phyloP scores from a whole-genome alignment of 2,113 vertebrate genomes.

The Pseudonaja textilis region DNA sequence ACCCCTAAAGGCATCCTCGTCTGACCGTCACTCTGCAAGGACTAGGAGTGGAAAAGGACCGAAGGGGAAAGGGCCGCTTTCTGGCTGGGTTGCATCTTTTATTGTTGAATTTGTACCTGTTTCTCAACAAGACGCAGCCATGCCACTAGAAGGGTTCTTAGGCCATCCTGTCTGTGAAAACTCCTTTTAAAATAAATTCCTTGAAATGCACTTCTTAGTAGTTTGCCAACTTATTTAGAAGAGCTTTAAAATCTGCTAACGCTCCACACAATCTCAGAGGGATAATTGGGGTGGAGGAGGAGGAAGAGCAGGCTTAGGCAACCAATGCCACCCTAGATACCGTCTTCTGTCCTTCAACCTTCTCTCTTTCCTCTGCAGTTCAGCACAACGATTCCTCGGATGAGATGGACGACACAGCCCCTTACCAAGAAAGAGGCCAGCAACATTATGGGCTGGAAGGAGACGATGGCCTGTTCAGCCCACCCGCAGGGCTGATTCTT shows the following conservation, averaged over 20 bases:
- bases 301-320: background rate
- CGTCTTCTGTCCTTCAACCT: background rate
- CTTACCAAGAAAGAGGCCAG: constrained; percentile 57
- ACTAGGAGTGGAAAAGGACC: background rate
- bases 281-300: background rate
- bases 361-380: constrained; percentile 19
- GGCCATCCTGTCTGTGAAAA: background rate
- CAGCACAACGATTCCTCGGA: constrained; percentile 70
- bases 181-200: background rate
- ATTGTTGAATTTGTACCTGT: background rate
- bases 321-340: background rate
- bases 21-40: background rate
- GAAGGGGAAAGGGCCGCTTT: background rate
- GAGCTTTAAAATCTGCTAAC: background rate
- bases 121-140: too few species aligned
- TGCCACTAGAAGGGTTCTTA: background rate
- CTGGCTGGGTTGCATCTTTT: background rate
- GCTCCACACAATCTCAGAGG: background rate
- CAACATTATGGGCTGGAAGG: constrained; percentile 39
- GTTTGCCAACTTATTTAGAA: background rate
- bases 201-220: background rate
- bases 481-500: constrained; percentile 45
- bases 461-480: constrained; percentile 58
- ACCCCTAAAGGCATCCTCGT: background rate
- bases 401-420: constrained; percentile 64